Base-by-base conservation (phyloP, 2,888 invertebrate genomes). In the Leptinotarsa rubiginosa region DNA sequence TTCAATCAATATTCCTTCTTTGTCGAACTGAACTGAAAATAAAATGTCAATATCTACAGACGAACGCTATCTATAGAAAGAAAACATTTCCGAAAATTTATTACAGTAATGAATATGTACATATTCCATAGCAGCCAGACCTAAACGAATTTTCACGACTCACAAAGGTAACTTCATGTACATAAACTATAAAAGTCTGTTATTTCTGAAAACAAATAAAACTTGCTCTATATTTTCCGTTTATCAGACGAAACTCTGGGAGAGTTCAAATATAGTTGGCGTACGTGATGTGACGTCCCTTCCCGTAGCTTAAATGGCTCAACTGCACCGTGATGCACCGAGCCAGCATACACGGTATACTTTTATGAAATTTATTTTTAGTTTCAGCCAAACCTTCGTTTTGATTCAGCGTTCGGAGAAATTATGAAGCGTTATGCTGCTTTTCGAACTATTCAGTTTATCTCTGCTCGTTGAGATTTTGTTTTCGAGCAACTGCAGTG, bases 331-430 rank as follows among this genome's bases (percentile, higher is more conserved):
- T 41, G 62, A 62, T 41, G 62, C 62, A 7, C 41, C 5, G 62
- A 62, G 41, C 4, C 18, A 20, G 62, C 62, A 62, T 41, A 4
- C 62, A 62, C 62, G n/a, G 31, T 62, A 62, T 31, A 31, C 31
- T 62, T 62, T 62, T 62, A 41, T 62, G 41, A 12, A 62, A 62
- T 62, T 62, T 62, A 62, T 62, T 62, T 62, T 62, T 62, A 62
- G 41, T 62, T 62, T 31, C 41, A 41, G 2, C 41, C 41, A 12
- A 31, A n/a, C 62, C 62, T 41, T 62, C 62, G 62, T 31, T 62
- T 41, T 41, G 62, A 62, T 31, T 62, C 41, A 62, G 31, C 62
- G 7, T 62, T 62, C n/a, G 62, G n/a, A n/a, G 62, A 62, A 62
- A 62, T 62, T 41, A 62, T 41, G 31, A 62, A 62, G 31, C 62